These are phyloP conservation scores for Caenorhabditis virilis DNA, from an alignment of 2,888 invertebrate species.

Conservation along the genomic window DNA sequence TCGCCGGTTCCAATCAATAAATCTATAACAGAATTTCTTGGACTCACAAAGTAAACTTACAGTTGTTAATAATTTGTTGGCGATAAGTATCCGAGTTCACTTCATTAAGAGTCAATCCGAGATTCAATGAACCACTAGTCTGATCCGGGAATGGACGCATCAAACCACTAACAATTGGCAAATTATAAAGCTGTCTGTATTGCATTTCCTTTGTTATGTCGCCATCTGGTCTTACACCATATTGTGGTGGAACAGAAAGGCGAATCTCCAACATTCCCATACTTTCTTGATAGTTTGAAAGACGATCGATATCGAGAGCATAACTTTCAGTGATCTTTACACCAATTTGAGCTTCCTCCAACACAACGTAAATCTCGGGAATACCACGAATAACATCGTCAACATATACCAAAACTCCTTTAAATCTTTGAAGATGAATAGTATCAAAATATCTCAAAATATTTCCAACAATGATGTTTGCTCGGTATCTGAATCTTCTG, in stretches of 20 bases:
- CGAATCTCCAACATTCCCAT: slow-evolving; percentile 67
- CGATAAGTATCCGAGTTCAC: slow-evolving; percentile 67
- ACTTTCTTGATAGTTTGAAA: slow-evolving; percentile 64
- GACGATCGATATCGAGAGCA: slow-evolving; percentile 65
- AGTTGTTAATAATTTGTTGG: slow-evolving; percentile 65
- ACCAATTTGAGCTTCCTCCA: slow-evolving; percentile 65
- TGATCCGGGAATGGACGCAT: slow-evolving; percentile 67
- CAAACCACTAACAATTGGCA: slow-evolving; percentile 63
- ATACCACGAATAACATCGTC: slow-evolving; percentile 68
- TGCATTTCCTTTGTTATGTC: slow-evolving; percentile 65
- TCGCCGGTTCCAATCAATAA: slow-evolving; percentile 63
- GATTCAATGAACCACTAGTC: slow-evolving; percentile 57
- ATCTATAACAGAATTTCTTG: slow-evolving; percentile 37
- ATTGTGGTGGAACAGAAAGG: slow-evolving; percentile 65
- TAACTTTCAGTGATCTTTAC: slow-evolving; percentile 51
- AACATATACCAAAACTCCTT: slow-evolving; percentile 66
- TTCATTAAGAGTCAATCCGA: slow-evolving; percentile 61
- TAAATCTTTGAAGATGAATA: slow-evolving; percentile 65
- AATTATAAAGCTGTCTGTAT: slow-evolving; percentile 56
- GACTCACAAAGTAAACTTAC: slow-evolving; percentile 31
- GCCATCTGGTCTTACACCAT: slow-evolving; percentile 67
- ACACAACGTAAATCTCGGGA: slow-evolving; percentile 67
- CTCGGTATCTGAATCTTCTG: slow-evolving; percentile 61
- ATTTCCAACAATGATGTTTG: slow-evolving; percentile 67
- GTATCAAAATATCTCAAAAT: slow-evolving; percentile 68